These are phyloP conservation scores for Cherax destructor DNA, from an alignment of 1,140 invertebrate species.

Conservation along the genomic window DNA sequence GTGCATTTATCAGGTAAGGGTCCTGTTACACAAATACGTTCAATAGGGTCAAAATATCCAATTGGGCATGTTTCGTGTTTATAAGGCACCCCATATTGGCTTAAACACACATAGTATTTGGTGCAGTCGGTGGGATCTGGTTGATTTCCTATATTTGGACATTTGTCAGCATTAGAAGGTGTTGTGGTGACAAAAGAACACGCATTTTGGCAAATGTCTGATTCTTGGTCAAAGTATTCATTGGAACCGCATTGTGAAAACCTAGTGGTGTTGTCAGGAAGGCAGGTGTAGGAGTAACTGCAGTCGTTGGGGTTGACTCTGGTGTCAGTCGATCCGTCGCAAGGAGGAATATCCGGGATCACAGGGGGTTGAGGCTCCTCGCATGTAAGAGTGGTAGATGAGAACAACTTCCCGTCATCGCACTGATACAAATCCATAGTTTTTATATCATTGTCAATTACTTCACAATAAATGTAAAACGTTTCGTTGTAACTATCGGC, in stretches of 20 bases:
- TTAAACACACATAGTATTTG: too few relatives aligned
- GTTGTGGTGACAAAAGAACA: background rate
- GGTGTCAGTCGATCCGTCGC: background rate
- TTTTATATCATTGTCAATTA: background rate
- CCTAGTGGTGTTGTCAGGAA: conserved; percentile 1
- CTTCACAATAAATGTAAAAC: conserved; percentile 15
- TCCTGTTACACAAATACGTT: too few relatives aligned
- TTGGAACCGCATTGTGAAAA: background rate
- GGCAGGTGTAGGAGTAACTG: background rate
- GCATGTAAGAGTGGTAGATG: background rate
- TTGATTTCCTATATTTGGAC: too few relatives aligned
- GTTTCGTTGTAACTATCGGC: conserved; percentile 13
- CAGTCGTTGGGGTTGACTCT: conserved; percentile 31
- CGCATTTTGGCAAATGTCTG: background rate
- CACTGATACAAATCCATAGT: background rate
- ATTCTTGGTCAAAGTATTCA: conserved; percentile 13
- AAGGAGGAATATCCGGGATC: background rate
- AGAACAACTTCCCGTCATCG: background rate
- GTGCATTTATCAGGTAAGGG: too few relatives aligned
- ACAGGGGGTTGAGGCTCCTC: background rate
- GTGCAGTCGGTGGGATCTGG: too few relatives aligned
- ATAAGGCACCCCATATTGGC: background rate
- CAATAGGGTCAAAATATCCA: too few relatives aligned
- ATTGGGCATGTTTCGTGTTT: too few relatives aligned
- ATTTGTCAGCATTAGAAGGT: too few relatives aligned